phyloP scores from a whole-genome alignment of 1,140 invertebrate species.

The Oscheius sp. region DNA sequence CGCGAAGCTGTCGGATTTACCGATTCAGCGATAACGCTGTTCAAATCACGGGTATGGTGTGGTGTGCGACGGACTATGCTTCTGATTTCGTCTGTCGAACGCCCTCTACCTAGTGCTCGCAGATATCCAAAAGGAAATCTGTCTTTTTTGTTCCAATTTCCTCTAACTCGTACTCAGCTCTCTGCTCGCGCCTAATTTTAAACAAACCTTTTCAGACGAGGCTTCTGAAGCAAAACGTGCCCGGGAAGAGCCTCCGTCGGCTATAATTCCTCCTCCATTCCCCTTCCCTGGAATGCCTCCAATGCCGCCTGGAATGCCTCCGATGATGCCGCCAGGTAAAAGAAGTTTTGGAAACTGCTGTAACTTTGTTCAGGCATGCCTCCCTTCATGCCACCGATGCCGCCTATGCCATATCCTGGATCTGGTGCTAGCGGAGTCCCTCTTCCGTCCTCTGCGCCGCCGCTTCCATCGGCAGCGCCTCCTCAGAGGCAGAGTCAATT shows the following conservation, averaged over 20 bases:
- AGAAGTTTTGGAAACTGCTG: not conserved
- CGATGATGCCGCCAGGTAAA: constrained; percentile 30
- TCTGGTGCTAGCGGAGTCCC: no score
- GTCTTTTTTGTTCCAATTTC: constrained; percentile 9
- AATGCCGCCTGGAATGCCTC: constrained; percentile 33
- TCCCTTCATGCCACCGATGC: constrained; percentile 46
- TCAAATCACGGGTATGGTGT: not conserved
- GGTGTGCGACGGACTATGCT: no score
- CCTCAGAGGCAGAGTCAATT: not conserved
- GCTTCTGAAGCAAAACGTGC: not conserved
- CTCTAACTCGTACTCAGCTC: not conserved
- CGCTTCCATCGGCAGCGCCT: no score
- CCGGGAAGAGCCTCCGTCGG: not conserved
- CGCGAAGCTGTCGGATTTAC: not conserved
- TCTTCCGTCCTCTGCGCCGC: no score
- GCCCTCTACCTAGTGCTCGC: not conserved
- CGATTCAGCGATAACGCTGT: not conserved
- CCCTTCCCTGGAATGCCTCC: constrained; percentile 33
- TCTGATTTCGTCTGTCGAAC: no score
- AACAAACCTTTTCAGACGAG: not conserved
- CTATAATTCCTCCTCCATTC: not conserved
- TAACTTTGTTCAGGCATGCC: not conserved
- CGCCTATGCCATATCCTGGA: constrained; percentile 39
- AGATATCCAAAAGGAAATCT: not conserved
- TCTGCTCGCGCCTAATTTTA: no score